These are phyloP conservation scores for Acleris laterana DNA, from an alignment of 2,888 invertebrate species.

Conservation along the genomic window DNA sequence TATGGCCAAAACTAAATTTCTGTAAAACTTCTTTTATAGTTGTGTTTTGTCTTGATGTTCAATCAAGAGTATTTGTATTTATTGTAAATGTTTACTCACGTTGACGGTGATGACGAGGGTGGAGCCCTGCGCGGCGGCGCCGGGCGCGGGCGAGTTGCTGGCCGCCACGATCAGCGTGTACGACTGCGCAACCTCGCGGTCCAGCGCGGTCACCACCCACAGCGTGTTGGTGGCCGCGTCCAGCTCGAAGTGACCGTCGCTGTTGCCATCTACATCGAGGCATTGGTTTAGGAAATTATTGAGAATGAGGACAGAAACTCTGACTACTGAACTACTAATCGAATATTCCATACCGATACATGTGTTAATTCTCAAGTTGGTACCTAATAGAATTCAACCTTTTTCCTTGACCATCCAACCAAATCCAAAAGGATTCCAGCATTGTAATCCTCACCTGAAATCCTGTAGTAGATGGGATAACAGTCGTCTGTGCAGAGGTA, in stretches of 20 bases:
- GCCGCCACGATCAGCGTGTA: conserved; percentile 79
- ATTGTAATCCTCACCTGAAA: conserved; percentile 62
- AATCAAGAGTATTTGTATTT: too few species aligned
- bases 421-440: too few species aligned
- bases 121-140: conserved; percentile 51
- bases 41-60: too few species aligned
- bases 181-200: conserved; percentile 65
- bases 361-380: too few species aligned
- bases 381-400: too few species aligned
- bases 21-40: too few species aligned
- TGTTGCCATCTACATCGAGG: conserved; percentile 61
- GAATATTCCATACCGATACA: too few species aligned
- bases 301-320: too few species aligned
- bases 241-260: conserved; percentile 61
- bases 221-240: conserved; percentile 63
- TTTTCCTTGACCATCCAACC: too few species aligned
- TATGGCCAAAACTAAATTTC: too few species aligned
- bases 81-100: conserved; percentile 54
- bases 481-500: conserved; percentile 66
- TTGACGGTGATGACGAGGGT: conserved; percentile 71
- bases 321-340: too few species aligned
- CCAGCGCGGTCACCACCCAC: conserved; percentile 62
- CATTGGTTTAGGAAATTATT: neutral
- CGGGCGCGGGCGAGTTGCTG: conserved; percentile 65
- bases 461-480: conserved; percentile 71